Conservation (phyloP, 1,140 invertebrate species). For the Frieseomelitta varia region DNA sequence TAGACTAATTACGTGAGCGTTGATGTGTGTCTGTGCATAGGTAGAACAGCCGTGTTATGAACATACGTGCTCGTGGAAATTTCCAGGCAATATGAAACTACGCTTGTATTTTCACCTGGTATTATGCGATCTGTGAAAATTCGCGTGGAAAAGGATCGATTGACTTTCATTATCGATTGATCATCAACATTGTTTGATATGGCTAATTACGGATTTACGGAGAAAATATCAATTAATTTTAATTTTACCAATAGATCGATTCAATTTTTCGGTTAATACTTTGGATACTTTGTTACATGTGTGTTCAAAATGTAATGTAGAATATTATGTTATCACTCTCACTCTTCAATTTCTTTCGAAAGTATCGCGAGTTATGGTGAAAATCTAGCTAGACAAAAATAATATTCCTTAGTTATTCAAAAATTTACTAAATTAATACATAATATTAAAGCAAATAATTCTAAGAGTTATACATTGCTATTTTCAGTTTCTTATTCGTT, state of each 20-base stretch:
- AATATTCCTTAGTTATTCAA: too few relatives aligned
- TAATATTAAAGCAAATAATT: too few relatives aligned
- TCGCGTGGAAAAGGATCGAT: not conserved
- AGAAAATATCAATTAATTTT: not conserved
- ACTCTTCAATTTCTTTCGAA: not conserved
- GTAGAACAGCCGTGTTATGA: not conserved
- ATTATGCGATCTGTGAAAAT: not conserved
- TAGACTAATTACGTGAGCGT: slow-evolving; percentile 26
- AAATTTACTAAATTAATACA: too few relatives aligned
- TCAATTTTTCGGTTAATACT: not conserved
- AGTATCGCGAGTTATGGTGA: not conserved
- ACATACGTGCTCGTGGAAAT: slow-evolving; percentile 42
- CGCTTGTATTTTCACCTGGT: not conserved
- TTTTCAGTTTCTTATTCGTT: too few relatives aligned
- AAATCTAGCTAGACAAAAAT: too few relatives aligned
- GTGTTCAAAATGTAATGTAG: too few relatives aligned
- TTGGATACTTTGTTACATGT: not conserved
- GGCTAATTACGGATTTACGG: not conserved
- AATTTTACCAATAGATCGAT: not conserved
- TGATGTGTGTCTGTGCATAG: too few relatives aligned
- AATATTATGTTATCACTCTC: too few relatives aligned
- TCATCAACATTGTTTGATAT: not conserved
- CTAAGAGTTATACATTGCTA: too few relatives aligned
- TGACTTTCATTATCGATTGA: not conserved
- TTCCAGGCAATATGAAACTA: slow-evolving; percentile 25